Evolutionary conservation across 2,888 invertebrate species (phyloP), one percentile per base, ranked within the genome.

Genomic region (Meandrusa payeni): DNA sequence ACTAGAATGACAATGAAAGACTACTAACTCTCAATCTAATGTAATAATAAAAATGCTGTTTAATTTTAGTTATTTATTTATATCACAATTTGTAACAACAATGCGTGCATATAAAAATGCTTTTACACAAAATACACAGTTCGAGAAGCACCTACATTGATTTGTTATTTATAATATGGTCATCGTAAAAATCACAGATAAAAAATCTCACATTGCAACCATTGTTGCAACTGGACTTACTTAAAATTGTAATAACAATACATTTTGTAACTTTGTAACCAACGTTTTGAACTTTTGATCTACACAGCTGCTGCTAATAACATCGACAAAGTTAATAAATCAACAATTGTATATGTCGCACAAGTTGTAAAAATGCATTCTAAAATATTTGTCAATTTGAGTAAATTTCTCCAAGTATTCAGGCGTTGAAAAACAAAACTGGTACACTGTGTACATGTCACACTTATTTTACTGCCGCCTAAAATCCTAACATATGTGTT

Each of bases 161-260:
- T 42, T 50, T 50, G 40, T 52, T 57, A 61, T 51, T 48, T 59
- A 59, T 49, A 54, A 52, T 46, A 55, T 55, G 51, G 55, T 60
- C 51, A 51, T 55, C 59, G 57, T 51, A 57, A 59, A 65, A 58
- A 75, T 76, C 74, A 76, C 74, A 73, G 75, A 69, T 70, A 59
- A 60, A 57, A n/a, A 67, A 68, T 72, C 64, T 69, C 66, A 51
- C 50, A 54, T 57, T 54, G 51, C 54, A 57, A 40, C 39, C 9
- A 10, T 40, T 37, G 37, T 40, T 28, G 4, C 4, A 15, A 40
- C 2, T 17, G 26, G 32, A 29, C 5, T 31, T 28, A 9, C 15
- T 5, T 42, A 26, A n/a, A 41, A 13, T 22, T 36, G 20, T 41
- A 23, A n/a, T n/a, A n/a, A 32, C 10, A 20, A 32, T 32, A 19